Percentiles rank a stretch among this genome's conserved stretches.
Evolutionary conservation across 2,888 invertebrate genomes (phyloP).

Genomic region (Carabus problematicus): DNA sequence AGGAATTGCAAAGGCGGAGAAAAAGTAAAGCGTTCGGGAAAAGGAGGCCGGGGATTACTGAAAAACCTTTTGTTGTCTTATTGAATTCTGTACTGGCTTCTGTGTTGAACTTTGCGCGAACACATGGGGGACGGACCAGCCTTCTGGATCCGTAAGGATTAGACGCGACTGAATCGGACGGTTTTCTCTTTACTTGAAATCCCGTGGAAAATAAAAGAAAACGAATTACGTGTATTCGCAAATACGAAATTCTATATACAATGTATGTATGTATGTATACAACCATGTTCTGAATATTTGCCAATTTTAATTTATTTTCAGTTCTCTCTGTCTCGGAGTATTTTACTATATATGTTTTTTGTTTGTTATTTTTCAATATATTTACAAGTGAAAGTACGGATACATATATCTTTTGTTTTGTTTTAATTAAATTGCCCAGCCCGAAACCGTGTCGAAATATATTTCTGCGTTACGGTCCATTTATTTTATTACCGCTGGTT

Average conservation of each 20-base stretch:
- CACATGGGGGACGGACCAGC: conserved; percentile 2
- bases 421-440: conserved; percentile 18
- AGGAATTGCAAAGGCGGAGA: conserved; percentile 10
- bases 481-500: conserved; percentile 21
- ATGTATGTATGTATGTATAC: too few relatives aligned
- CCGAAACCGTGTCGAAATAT: conserved; percentile 14
- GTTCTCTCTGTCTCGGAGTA: too few relatives aligned
- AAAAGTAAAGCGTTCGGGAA: conserved; percentile 32
- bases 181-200: conserved; percentile 32
- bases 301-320: too few relatives aligned
- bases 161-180: conserved; percentile 31
- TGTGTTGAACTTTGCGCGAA: conserved; percentile 23
- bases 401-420: conserved; percentile 17
- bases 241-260: too few relatives aligned
- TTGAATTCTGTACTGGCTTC: conserved; percentile 50
- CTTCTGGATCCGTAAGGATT: conserved; percentile 26
- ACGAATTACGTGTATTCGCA: too few relatives aligned
- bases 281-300: too few relatives aligned
- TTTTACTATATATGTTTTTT: too few relatives aligned
- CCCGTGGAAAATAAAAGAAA: conserved; percentile 27
- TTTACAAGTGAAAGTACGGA: conserved; percentile 6
- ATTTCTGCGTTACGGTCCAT: conserved; percentile 26
- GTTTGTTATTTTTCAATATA: too few relatives aligned
- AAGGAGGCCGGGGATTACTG: conserved; percentile 45
- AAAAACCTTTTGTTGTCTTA: conserved; percentile 50